Conservation (phyloP, 2,113 vertebrate species). For the Epinephelus cyanopodus region DNA sequence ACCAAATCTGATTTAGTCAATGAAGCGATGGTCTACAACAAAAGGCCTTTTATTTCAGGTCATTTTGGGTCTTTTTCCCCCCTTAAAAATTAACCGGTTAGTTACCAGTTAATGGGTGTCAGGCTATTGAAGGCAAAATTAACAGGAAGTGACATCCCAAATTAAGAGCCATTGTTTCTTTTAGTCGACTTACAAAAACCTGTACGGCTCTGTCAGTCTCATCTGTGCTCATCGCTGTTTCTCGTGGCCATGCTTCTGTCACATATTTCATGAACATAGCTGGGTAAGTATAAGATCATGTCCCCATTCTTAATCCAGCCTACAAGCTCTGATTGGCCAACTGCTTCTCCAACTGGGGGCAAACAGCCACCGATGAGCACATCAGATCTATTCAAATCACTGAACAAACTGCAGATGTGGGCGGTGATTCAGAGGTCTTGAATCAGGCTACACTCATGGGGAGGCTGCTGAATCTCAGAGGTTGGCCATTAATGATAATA, state of each 20-base stretch:
- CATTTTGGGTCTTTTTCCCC: no score
- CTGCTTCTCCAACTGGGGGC: not conserved
- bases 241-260: not conserved
- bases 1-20: no score
- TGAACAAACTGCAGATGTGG: no score
- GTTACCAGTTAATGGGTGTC: no score
- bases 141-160: no score
- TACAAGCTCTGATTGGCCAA: not conserved
- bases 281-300: not conserved
- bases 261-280: not conserved
- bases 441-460: not conserved
- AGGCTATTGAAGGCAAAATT: no score
- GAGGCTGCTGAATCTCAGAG: slow-evolving; percentile 2
- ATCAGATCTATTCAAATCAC: not conserved
- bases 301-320: not conserved
- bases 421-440: slow-evolving; percentile 20
- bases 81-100: no score
- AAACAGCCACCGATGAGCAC: not conserved
- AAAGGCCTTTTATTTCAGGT: no score
- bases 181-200: no score
- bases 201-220: not conserved
- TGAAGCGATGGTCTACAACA: no score
- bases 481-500: not conserved
- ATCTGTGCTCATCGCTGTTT: not conserved
- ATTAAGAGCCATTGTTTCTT: no score